These are phyloP conservation scores for Kryphioiulus occultus DNA, from an alignment of 2,888 invertebrate genomes.

Conservation along the genomic window DNA sequence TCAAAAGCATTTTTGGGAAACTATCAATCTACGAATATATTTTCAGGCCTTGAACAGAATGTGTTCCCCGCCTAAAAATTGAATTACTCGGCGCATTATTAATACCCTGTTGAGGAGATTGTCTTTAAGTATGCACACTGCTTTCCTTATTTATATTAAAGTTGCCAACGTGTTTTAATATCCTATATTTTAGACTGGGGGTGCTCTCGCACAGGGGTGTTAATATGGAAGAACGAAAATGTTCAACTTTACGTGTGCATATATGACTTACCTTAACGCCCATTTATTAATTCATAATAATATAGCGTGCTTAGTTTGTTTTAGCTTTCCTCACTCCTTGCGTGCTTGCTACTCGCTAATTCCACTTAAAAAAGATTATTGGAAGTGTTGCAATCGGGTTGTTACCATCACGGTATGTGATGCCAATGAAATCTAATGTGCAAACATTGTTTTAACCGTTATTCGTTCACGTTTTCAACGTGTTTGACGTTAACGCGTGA, in stretches of 20 bases:
- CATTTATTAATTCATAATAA: constrained; percentile 23
- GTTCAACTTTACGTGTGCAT: not conserved
- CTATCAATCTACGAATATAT: not conserved
- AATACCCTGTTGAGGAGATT: not conserved
- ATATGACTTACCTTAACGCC: constrained; percentile 4
- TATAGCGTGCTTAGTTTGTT: not conserved
- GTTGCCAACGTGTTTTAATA: not conserved
- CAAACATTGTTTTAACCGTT: not conserved
- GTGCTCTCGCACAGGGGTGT: not conserved
- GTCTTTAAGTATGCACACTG: not conserved
- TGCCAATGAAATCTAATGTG: not conserved
- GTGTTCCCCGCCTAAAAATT: not conserved
- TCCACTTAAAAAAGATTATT: not conserved
- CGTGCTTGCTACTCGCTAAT: not conserved
- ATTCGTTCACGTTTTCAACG: too few species aligned
- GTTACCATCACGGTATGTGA: not conserved
- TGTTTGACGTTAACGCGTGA: too few species aligned
- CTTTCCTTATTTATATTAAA: not conserved
- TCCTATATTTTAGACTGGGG: not conserved
- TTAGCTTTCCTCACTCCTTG: not conserved
- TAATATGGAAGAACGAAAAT: not conserved
- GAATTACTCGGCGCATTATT: not conserved
- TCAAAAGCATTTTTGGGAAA: not conserved
- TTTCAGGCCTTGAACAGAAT: not conserved
- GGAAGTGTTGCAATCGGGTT: not conserved